phyloP scores from a whole-genome alignment of 2,888 invertebrate species.

The Yponomeuta malinellus region DNA sequence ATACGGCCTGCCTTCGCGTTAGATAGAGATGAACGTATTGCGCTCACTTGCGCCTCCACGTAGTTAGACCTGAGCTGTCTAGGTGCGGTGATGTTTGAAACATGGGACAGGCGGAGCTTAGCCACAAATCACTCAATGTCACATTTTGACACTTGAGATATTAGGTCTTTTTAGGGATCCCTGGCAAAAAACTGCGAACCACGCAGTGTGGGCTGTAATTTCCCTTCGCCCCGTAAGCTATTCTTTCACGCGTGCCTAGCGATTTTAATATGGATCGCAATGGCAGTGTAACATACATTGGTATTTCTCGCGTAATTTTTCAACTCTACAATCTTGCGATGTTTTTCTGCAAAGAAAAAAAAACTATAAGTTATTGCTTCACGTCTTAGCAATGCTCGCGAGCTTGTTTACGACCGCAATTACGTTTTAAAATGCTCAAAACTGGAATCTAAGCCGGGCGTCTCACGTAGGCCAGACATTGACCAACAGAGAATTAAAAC shows the following conservation, averaged over 20 bases:
- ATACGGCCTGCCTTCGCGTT: conserved; percentile 42
- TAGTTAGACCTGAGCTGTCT: conserved; percentile 74
- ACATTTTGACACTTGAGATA: conserved; percentile 78
- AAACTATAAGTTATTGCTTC: neutral
- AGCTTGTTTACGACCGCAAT: conserved; percentile 13
- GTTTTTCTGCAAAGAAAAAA: neutral
- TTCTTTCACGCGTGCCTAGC: conserved; percentile 2
- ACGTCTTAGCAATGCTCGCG: neutral
- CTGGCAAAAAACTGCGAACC: conserved; percentile 17
- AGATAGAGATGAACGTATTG: conserved; percentile 57
- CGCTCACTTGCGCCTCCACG: conserved; percentile 57
- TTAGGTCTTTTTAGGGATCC: conserved; percentile 65
- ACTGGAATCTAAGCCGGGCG: conserved; percentile 13
- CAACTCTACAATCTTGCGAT: neutral
- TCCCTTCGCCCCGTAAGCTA: neutral
- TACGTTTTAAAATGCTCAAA: conserved; percentile 13
- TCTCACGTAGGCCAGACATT: conserved; percentile 11
- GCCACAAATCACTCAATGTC: conserved; percentile 78
- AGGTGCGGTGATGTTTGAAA: conserved; percentile 76
- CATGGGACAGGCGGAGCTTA: conserved; percentile 77
- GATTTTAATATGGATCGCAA: neutral
- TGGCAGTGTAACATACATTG: neutral
- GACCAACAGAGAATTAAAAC: conserved; percentile 14
- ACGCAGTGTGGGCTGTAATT: neutral
- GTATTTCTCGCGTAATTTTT: neutral